Evolutionary conservation across 2,888 invertebrate genomes (phyloP).

Genomic region (Aproaerema taeniolella): DNA sequence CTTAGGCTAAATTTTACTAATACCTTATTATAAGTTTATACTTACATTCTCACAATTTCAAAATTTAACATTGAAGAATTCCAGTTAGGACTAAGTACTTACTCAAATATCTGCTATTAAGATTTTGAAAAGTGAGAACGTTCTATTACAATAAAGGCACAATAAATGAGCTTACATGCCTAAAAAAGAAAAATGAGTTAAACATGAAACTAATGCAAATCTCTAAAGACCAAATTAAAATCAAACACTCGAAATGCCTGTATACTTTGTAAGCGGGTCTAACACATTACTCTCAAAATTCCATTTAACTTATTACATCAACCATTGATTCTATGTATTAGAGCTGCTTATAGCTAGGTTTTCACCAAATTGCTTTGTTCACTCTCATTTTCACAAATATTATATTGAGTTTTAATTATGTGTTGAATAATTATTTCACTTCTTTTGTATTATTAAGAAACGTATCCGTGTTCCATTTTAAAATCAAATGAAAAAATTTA

Average conservation of each 20-base stretch:
- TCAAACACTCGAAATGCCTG: constrained; percentile 56
- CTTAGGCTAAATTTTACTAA: constrained; percentile 53
- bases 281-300: too few relatives aligned
- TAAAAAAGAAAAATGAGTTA: constrained; percentile 15
- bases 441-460: too few relatives aligned
- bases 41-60: constrained; percentile 27
- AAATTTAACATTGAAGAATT: constrained; percentile 15
- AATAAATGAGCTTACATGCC: constrained; percentile 52
- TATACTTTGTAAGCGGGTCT: background rate
- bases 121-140: constrained; percentile 27
- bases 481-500: too few relatives aligned
- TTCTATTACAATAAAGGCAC: constrained; percentile 54
- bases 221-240: constrained; percentile 16
- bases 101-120: constrained; percentile 2
- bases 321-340: too few relatives aligned
- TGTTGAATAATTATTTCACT: too few relatives aligned
- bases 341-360: too few relatives aligned
- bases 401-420: too few relatives aligned
- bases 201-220: constrained; percentile 28
- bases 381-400: too few relatives aligned
- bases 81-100: background rate
- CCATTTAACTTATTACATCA: too few relatives aligned
- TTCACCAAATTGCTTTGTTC: too few relatives aligned
- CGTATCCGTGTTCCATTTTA: too few relatives aligned
- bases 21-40: constrained; percentile 37